Base-by-base conservation (phyloP, 2,797 vertebrate species). In the Orestias chungarensis region DNA sequence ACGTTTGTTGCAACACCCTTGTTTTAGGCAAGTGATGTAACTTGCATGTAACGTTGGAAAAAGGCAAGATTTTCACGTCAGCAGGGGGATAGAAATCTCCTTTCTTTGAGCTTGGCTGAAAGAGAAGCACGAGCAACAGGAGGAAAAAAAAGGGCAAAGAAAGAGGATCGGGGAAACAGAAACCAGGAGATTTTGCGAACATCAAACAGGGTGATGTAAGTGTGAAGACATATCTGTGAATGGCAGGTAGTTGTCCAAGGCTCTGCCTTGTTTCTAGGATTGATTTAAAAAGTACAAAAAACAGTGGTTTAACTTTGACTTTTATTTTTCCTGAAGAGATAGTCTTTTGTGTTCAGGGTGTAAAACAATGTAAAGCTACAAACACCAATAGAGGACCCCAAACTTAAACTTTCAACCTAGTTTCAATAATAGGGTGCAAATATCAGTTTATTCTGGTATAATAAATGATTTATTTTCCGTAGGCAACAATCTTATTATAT, bases 21-120 rank as follows among this genome's bases (percentile, higher is more conserved):
- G 90, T 91, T 92, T 87, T 82, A 87, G 83, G 88, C 83, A 68
- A 93, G 90, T 94, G 94, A 95, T 94, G 93, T 92, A 94, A 94
- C 85, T 80, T 75, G 79, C 76, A 69, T 90, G 93, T 89, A 94
- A 94, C 89, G 76, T 86, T 78, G 84, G 89, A 87, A n/a, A 82
- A 92, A 90, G 82, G 80, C 82, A 78, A 66, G 78, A 75, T 85
- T 86, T 79, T 57, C 71, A 86, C 92, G 87, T 90, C 90, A 88
- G 83, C 52, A 61, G 88, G 84, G 85, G 74, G 88, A 87, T 90
- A 89, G 84, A 82, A 86, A 88, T 91, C 84, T 89, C 79, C 72
- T 89, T 89, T 89, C 84, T 91, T 91, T 87, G 86, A 90, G 90
- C 88, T 88, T 23, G 80, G 85, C 82, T 86, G 82, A 75, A 79